Percentiles rank a stretch among this genome's conserved stretches.
These are phyloP conservation scores for Phenganax marumi DNA, from an alignment of 92 coral and sea anemone genomes.

Conservation along the genomic window DNA sequence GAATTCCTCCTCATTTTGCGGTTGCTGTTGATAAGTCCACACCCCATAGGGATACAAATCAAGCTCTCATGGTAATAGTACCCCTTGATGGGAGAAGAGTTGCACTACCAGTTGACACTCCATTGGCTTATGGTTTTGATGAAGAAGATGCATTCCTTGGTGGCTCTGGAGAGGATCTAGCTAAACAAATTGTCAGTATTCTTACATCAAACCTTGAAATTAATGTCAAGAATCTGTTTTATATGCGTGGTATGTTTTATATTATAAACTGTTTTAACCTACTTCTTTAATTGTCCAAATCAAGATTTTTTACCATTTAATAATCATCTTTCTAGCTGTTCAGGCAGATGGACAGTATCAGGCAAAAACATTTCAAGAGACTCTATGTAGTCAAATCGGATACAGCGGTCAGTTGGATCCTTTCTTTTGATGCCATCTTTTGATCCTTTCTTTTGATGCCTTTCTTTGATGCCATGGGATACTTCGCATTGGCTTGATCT, in stretches of 20 bases:
- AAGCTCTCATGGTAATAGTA: neutral
- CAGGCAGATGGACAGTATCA: constrained; percentile 31
- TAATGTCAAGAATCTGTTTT: neutral
- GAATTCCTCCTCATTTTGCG: constrained; percentile 6
- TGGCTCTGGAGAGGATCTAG: too few relatives aligned
- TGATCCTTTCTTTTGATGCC: too few relatives aligned
- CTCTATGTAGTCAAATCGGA: neutral
- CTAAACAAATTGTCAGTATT: neutral
- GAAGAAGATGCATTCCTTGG: neutral
- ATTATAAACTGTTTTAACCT: too few relatives aligned
- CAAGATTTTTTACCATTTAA: neutral
- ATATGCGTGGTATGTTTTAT: constrained; percentile 3
- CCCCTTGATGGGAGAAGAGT: constrained; percentile 25
- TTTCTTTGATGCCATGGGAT: constrained; percentile 27
- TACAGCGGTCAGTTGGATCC: neutral
- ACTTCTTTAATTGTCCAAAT: too few relatives aligned
- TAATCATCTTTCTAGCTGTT: neutral
- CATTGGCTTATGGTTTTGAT: neutral
- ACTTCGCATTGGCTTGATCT: constrained; percentile 22
- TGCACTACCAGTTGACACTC: constrained; percentile 20
- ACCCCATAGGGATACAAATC: constrained; percentile 27
- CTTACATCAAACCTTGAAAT: neutral
- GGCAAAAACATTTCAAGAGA: constrained; percentile 5
- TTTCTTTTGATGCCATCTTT: too few relatives aligned
- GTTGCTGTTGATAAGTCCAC: constrained; percentile 30